These are phyloP conservation scores for Desmophyllum pertusum DNA, from an alignment of 92 coral and sea anemone genomes.

Conservation along the genomic window DNA sequence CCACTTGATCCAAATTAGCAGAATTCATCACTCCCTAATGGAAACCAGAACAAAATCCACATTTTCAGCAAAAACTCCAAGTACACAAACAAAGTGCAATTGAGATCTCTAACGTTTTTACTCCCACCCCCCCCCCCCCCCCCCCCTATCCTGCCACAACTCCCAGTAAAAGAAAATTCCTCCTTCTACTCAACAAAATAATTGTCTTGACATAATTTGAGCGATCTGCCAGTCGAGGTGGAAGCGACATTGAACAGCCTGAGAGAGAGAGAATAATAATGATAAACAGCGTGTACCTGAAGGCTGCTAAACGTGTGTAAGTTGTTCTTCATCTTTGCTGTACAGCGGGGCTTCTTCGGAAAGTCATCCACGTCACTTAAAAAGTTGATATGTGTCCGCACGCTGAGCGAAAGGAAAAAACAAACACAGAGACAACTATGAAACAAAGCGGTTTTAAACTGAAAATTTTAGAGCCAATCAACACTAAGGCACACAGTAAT, in stretches of 20 bases:
- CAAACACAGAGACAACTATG: neutral
- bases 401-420: conserved; percentile 30
- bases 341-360: conserved; percentile 69
- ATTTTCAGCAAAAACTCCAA: too few relatives aligned
- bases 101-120: neutral
- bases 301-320: conserved; percentile 68
- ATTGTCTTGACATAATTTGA: too few relatives aligned
- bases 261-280: too few relatives aligned
- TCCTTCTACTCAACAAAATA: neutral
- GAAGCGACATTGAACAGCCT: neutral
- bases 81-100: neutral
- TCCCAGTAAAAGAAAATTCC: neutral
- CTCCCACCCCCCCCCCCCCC: neutral
- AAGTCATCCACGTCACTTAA: conserved; percentile 55
- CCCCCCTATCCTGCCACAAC: neutral
- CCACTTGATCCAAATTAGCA: conserved; percentile 41
- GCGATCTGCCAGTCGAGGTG: too few relatives aligned
- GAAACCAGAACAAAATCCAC: neutral
- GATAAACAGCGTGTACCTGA: conserved; percentile 42
- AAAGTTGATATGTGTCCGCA: conserved; percentile 71
- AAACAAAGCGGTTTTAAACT: neutral
- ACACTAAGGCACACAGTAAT: too few relatives aligned
- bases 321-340: conserved; percentile 65
- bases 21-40: conserved; percentile 33
- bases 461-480: neutral